Evolutionary conservation across 2,113 vertebrate species (phyloP).

Genomic region (Myiopsitta monachus): DNA sequence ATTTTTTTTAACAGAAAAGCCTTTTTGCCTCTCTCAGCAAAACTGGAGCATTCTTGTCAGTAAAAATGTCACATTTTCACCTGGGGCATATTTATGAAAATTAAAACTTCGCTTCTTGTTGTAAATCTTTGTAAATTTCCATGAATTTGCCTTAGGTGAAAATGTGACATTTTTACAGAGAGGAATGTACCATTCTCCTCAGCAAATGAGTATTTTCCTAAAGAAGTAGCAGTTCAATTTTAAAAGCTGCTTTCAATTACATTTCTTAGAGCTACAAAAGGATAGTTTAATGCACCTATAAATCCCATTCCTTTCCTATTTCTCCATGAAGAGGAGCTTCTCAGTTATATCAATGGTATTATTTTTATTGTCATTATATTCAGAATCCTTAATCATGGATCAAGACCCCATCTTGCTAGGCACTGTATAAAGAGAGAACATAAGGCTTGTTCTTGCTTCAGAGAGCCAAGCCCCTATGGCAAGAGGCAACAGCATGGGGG

Average conservation of each 20-base stretch:
- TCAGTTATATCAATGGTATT: background rate
- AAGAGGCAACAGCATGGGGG: background rate
- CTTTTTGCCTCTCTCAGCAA: constrained; percentile 54
- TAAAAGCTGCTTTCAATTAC: constrained; percentile 8
- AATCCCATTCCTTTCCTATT: background rate
- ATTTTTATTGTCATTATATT: background rate
- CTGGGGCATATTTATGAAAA: constrained; percentile 47
- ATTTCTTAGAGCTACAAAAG: background rate
- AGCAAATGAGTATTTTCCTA: background rate
- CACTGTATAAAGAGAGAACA: background rate
- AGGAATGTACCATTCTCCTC: constrained; percentile 17
- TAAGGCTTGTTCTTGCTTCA: constrained; percentile 23
- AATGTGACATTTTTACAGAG: constrained; percentile 49
- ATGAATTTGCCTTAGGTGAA: constrained; percentile 50
- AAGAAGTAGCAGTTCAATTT: background rate
- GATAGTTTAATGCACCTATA: background rate
- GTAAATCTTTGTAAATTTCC: background rate
- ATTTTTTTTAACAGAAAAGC: background rate
- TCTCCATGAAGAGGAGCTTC: background rate
- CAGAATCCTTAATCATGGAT: background rate
- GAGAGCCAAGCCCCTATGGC: background rate
- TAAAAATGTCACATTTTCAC: constrained; percentile 59
- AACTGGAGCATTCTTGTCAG: constrained; percentile 37
- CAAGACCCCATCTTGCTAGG: accelerated
- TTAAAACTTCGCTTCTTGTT: background rate